Conservation (phyloP, 2,888 invertebrate genomes). For the Seira sanloemensis region DNA sequence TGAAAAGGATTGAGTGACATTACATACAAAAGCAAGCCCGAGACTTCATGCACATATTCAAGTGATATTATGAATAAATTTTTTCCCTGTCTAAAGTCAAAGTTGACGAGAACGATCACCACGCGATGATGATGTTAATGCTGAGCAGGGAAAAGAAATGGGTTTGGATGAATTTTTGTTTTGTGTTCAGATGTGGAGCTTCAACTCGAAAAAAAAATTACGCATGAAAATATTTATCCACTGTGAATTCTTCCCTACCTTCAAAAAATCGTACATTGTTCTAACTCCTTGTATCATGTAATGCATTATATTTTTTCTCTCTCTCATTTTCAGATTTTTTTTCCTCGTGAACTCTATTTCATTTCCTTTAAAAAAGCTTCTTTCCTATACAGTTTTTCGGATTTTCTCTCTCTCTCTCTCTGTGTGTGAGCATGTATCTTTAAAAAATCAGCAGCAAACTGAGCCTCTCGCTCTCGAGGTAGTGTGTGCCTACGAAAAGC, state of each 20-base stretch:
- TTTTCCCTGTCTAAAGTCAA: too few relatives aligned
- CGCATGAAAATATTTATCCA: conserved; percentile 1
- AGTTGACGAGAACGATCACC: too few relatives aligned
- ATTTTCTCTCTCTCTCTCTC: not conserved
- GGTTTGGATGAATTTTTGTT: too few relatives aligned
- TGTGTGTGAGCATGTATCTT: not conserved
- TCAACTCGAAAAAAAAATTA: not conserved
- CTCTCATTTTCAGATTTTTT: not conserved
- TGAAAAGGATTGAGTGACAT: too few relatives aligned
- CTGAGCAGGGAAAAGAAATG: too few relatives aligned
- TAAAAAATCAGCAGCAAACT: conserved; percentile 1
- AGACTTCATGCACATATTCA: too few relatives aligned
- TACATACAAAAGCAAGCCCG: too few relatives aligned
- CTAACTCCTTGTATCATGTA: too few relatives aligned
- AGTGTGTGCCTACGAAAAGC: not conserved
- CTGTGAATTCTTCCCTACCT: not conserved
- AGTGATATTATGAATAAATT: too few relatives aligned
- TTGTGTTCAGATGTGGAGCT: not conserved
- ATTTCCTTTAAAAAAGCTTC: not conserved
- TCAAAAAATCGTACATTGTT: not conserved
- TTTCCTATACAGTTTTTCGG: not conserved
- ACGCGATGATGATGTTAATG: too few relatives aligned
- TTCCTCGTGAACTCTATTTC: not conserved
- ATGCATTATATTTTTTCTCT: not conserved
- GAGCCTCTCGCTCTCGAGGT: not conserved